Conservation (phyloP, 2,797 vertebrate species). For the Clarias laeviceps region DNA sequence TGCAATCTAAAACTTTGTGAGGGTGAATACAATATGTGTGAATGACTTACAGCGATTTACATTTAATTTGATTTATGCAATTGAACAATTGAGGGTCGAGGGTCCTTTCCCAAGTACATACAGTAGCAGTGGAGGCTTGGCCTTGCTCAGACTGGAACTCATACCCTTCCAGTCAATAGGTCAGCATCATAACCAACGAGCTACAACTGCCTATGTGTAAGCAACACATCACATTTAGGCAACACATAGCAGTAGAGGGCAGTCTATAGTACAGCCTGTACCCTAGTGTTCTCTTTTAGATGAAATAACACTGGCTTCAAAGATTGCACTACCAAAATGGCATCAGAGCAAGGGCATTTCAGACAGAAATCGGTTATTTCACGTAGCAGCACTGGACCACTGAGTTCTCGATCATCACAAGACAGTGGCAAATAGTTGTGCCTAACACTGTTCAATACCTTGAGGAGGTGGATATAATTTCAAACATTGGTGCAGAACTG, state of each 20-base stretch:
- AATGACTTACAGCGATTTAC: no score
- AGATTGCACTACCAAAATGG: neutral
- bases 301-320: neutral
- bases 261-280: neutral
- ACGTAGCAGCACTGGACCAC: neutral
- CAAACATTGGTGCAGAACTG: neutral
- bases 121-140: no score
- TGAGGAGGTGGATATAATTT: slow-evolving; percentile 6
- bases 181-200: no score
- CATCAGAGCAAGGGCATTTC: neutral
- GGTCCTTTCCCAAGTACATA: no score
- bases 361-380: slow-evolving; percentile 1
- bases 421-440: neutral
- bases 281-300: neutral
- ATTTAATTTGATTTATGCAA: no score
- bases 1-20: neutral
- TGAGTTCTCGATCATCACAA: neutral
- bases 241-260: neutral
- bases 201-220: neutral
- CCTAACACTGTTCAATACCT: neutral
- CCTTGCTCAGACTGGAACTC: no score
- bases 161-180: no score
- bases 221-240: no score
- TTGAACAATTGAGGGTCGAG: no score
- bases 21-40: neutral